phyloP scores from a whole-genome alignment of 2,888 invertebrate species.

The Xestia ashworthii region DNA sequence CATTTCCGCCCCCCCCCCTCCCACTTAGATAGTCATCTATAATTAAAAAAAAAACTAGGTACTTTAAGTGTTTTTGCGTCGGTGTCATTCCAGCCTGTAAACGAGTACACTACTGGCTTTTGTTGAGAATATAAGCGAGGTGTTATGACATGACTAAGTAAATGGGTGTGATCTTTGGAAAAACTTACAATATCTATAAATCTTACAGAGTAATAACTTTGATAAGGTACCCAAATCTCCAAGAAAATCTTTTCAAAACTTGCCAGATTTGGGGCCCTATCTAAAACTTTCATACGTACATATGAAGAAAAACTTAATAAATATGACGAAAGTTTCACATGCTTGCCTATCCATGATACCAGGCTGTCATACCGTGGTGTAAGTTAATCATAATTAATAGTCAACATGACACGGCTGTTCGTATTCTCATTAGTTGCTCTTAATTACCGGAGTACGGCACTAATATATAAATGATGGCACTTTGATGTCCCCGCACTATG shows the following conservation, averaged over 20 bases:
- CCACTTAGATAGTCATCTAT: no score
- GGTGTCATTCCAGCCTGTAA: not conserved
- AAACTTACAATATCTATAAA: slow-evolving; percentile 18
- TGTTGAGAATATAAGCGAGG: not conserved
- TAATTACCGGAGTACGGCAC: slow-evolving; percentile 63
- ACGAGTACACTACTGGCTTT: not conserved
- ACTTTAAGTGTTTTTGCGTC: no score
- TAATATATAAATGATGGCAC: slow-evolving; percentile 71
- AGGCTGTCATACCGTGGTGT: slow-evolving; percentile 36
- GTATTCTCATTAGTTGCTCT: slow-evolving; percentile 65
- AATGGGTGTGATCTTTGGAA: no score
- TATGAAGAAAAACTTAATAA: slow-evolving; percentile 38
- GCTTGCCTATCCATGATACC: slow-evolving; percentile 30
- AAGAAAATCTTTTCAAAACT: slow-evolving; percentile 50
- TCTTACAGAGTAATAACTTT: slow-evolving; percentile 37
- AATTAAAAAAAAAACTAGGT: no score
- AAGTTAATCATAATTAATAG: slow-evolving; percentile 67
- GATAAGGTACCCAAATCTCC: slow-evolving; percentile 34
- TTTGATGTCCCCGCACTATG: slow-evolving; percentile 56
- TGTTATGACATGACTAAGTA: no score
- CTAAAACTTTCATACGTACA: slow-evolving; percentile 20
- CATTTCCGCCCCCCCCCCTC: no score
- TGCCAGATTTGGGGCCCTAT: slow-evolving; percentile 31
- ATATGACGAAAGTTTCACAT: slow-evolving; percentile 38
- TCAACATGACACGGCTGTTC: slow-evolving; percentile 66